These are phyloP conservation scores for Sebastes trivittatus DNA, from an alignment of 2,797 vertebrate species.

Conservation along the genomic window DNA sequence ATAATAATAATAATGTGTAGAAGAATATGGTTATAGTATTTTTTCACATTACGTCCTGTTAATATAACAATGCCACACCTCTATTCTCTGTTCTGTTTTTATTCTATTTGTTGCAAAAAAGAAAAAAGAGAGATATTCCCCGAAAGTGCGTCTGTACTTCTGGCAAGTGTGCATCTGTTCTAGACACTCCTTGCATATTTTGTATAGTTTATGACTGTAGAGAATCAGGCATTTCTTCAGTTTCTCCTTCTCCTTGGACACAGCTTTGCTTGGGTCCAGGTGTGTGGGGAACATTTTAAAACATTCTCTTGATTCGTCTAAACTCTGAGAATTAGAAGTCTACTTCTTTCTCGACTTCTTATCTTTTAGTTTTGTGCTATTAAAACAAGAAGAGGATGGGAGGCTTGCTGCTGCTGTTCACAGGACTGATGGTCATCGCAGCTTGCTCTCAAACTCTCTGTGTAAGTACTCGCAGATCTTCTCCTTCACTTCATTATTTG, in stretches of 20 bases:
- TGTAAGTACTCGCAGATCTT: slow-evolving; percentile 40
- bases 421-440: slow-evolving; percentile 38
- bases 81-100: neutral
- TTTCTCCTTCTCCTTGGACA: neutral
- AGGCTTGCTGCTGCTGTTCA: slow-evolving; percentile 18
- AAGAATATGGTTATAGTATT: neutral
- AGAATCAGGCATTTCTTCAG: slow-evolving; percentile 62
- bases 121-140: neutral
- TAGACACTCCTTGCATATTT: slow-evolving; percentile 53
- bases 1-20: neutral
- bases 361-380: neutral
- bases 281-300: neutral
- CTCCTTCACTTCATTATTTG: neutral
- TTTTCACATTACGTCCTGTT: neutral
- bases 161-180: slow-evolving; percentile 29
- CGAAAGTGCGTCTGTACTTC: neutral
- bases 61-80: neutral
- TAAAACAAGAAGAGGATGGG: slow-evolving; percentile 28
- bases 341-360: neutral
- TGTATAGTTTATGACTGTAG: slow-evolving; percentile 50
- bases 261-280: slow-evolving; percentile 13
- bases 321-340: neutral
- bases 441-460: slow-evolving; percentile 7
- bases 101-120: neutral
- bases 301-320: neutral